A percentile compares a stretch with the other conserved stretches of the same genome.
These are phyloP conservation scores for Aphelenchoides avenae DNA, from an alignment of 1,140 invertebrate genomes.

Conservation along the genomic window DNA sequence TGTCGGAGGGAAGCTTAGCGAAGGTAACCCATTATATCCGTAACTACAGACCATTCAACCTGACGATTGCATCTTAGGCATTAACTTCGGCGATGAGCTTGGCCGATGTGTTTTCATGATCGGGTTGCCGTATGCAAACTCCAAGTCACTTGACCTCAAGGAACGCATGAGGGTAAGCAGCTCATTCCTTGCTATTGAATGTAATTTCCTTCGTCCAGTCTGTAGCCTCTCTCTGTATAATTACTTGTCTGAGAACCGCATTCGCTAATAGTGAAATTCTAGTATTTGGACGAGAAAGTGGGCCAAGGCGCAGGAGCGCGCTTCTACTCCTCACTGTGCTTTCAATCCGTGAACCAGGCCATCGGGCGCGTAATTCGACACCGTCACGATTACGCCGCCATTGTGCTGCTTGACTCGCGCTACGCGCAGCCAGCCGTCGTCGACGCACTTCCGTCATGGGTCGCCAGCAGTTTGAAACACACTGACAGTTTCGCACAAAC, in stretches of 20 bases:
- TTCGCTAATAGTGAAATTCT: too few relatives aligned
- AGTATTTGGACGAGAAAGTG: constrained; percentile 33
- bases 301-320: constrained; percentile 63
- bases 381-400: constrained; percentile 85
- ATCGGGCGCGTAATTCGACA: constrained; percentile 90
- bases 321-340: constrained; percentile 88
- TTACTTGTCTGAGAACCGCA: too few relatives aligned
- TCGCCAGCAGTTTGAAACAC: too few relatives aligned
- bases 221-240: constrained; percentile 7
- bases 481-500: too few relatives aligned
- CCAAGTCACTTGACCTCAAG: constrained; percentile 80
- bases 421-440: constrained; percentile 30
- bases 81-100: constrained; percentile 91
- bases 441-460: constrained; percentile 18
- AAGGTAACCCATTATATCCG: too few relatives aligned
- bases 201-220: not conserved
- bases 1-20: constrained; percentile 38
- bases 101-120: constrained; percentile 90
- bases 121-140: constrained; percentile 86
- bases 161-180: constrained; percentile 74
- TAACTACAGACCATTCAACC: too few relatives aligned
- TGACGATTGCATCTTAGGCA: constrained; percentile 69
- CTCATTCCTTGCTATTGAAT: not conserved
- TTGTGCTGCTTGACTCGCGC: constrained; percentile 79
- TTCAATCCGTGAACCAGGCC: constrained; percentile 90